These are phyloP conservation scores for Zoanthus sansibaricus DNA, from an alignment of 92 coral and sea anemone species.

Conservation along the genomic window DNA sequence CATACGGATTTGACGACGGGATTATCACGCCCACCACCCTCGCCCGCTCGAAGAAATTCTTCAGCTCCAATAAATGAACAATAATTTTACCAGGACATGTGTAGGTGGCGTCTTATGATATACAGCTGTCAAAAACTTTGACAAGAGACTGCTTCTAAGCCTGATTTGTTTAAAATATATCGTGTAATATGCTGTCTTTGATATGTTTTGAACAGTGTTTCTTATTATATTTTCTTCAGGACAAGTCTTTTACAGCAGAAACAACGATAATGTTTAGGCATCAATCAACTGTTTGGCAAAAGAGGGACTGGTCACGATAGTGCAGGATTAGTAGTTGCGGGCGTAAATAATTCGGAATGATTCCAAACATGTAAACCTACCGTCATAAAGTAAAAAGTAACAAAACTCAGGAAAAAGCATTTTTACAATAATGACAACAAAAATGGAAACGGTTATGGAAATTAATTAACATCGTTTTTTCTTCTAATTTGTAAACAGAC, in stretches of 20 bases:
- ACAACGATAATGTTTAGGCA: neutral
- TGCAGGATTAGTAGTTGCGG: too few species aligned
- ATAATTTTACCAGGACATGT: neutral
- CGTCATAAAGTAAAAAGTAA: neutral
- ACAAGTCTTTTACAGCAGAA: neutral
- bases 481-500: conserved; percentile 1
- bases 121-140: neutral
- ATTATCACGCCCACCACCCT: conserved; percentile 16
- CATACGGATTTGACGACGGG: conserved; percentile 18
- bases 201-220: conserved; percentile 4
- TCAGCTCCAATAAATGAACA: conserved; percentile 4
- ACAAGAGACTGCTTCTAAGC: conserved; percentile 20
- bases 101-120: neutral
- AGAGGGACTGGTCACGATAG: conserved; percentile 6
- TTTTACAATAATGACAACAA: conserved; percentile 11
- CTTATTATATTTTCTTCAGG: neutral
- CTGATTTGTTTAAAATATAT: conserved; percentile 3
- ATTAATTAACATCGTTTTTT: neutral
- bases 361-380: neutral
- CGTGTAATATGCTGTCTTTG: conserved; percentile 7
- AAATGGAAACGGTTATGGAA: neutral
- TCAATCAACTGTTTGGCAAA: neutral
- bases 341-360: too few species aligned
- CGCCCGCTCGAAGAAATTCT: conserved; percentile 13
- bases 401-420: neutral